phyloP scores from a whole-genome alignment of 2,888 invertebrate genomes.

The Ctena decussata region DNA sequence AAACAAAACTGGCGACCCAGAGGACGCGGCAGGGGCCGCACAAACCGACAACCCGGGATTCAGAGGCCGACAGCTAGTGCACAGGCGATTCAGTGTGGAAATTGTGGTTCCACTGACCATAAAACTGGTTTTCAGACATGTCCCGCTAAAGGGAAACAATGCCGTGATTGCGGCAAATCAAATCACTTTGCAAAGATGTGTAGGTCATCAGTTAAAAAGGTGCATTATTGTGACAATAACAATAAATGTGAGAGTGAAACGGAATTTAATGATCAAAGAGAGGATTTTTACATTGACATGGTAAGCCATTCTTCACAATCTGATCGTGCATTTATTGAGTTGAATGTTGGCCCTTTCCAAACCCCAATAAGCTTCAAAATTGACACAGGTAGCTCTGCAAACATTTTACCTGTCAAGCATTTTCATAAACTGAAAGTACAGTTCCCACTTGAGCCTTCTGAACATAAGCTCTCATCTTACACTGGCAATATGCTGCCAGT shows the following conservation, averaged over 20 bases:
- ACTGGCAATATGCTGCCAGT: constrained; percentile 6
- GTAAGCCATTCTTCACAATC: no score
- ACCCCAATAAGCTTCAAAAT: no score
- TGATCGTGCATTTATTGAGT: no score
- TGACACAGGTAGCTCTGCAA: no score
- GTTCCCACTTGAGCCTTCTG: no score
- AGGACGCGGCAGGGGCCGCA: not conserved
- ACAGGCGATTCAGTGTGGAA: not conserved
- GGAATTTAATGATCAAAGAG: no score
- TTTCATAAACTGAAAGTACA: not conserved
- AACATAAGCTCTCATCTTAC: not conserved
- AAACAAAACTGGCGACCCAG: not conserved
- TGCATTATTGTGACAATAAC: no score
- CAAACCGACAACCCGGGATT: not conserved
- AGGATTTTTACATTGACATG: no score
- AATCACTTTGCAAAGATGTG: not conserved
- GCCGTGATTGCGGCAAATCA: not conserved
- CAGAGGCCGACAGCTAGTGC: not conserved
- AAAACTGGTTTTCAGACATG: not conserved
- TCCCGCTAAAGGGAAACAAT: not conserved
- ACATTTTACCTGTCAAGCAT: not conserved
- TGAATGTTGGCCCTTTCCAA: no score
- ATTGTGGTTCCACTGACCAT: not conserved
- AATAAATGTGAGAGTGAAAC: no score
- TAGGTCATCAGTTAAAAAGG: no score